A percentile compares a stretch with the other conserved stretches of the same genome.
phyloP scores from a whole-genome alignment of 1,140 invertebrate genomes.

The Papilio xuthus region DNA sequence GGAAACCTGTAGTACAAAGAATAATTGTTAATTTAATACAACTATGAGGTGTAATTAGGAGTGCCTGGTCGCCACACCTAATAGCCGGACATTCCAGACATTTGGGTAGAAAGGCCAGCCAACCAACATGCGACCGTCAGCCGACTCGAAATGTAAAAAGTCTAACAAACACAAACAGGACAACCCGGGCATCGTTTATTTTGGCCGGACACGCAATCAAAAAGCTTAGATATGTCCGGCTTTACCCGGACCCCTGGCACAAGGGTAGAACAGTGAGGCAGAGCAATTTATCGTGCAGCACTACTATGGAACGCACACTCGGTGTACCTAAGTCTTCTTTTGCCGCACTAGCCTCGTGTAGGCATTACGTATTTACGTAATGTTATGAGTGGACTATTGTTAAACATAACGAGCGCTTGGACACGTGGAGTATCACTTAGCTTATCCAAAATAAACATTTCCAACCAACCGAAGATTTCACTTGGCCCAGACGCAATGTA shows the following conservation, averaged over 20 bases:
- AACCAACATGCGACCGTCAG: no score
- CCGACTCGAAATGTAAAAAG: no score
- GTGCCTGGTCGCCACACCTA: no score
- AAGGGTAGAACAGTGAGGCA: not conserved
- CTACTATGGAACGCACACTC: not conserved
- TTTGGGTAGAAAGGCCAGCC: no score
- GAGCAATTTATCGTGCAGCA: not conserved
- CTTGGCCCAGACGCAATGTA: slow-evolving; percentile 63
- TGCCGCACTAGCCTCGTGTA: not conserved
- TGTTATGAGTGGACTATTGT: slow-evolving; percentile 22
- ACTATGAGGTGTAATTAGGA: not conserved
- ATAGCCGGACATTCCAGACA: no score
- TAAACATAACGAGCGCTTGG: slow-evolving; percentile 12
- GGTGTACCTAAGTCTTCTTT: not conserved
- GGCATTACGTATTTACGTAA: slow-evolving; percentile 26
- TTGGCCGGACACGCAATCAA: no score
- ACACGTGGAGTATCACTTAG: slow-evolving; percentile 46
- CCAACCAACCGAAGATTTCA: slow-evolving; percentile 51
- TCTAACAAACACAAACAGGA: no score
- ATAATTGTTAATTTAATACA: not conserved
- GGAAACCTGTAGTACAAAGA: slow-evolving; percentile 52
- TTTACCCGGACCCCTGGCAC: no score
- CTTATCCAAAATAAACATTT: slow-evolving; percentile 64
- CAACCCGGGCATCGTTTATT: no score
- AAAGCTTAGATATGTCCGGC: no score